Percentiles rank a stretch among this genome's conserved stretches.
These are phyloP conservation scores for Micropoecilia bifurca DNA, from an alignment of 2,797 vertebrate species.

Conservation along the genomic window DNA sequence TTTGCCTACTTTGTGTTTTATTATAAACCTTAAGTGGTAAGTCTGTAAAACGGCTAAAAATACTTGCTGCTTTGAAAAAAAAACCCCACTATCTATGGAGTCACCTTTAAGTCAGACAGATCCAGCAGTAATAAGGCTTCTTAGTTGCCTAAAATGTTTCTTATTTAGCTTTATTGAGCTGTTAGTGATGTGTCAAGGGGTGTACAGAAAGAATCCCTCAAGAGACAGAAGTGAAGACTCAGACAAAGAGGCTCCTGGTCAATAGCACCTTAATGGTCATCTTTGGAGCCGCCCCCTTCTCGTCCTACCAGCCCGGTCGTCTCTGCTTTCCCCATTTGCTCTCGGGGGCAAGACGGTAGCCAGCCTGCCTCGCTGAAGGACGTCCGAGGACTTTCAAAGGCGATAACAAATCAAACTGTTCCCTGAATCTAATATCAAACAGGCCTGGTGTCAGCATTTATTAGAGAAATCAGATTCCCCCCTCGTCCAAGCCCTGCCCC, in stretches of 20 bases:
- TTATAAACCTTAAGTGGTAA: neutral
- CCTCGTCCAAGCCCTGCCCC: slow-evolving; percentile 52
- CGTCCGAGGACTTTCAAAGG: slow-evolving; percentile 92
- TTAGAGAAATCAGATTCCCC: slow-evolving; percentile 92
- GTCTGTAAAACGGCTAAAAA: neutral
- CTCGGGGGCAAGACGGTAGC: slow-evolving; percentile 60
- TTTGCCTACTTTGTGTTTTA: neutral
- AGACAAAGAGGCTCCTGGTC: slow-evolving; percentile 61
- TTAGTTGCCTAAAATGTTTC: slow-evolving; percentile 30
- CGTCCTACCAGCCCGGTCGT: slow-evolving; percentile 38
- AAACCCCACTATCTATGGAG: slow-evolving; percentile 6
- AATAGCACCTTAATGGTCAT: slow-evolving; percentile 66
- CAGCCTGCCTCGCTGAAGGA: slow-evolving; percentile 88
- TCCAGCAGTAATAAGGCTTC: slow-evolving; percentile 12
- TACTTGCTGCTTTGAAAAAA: neutral
- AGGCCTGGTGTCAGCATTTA: slow-evolving; percentile 95
- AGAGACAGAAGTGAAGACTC: slow-evolving; percentile 54
- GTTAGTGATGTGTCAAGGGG: slow-evolving; percentile 29
- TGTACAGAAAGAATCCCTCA: slow-evolving; percentile 27
- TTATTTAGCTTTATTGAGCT: slow-evolving; percentile 18
- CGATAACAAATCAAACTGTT: slow-evolving; percentile 94
- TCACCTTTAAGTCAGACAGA: slow-evolving; percentile 28
- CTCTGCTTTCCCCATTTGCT: slow-evolving; percentile 44
- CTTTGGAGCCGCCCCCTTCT: slow-evolving; percentile 46
- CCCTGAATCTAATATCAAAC: slow-evolving; percentile 98